Evolutionary conservation across 2,113 vertebrate genomes (phyloP), one percentile per base, ranked within the genome.

Genomic region (Probosciger aterrimus): DNA sequence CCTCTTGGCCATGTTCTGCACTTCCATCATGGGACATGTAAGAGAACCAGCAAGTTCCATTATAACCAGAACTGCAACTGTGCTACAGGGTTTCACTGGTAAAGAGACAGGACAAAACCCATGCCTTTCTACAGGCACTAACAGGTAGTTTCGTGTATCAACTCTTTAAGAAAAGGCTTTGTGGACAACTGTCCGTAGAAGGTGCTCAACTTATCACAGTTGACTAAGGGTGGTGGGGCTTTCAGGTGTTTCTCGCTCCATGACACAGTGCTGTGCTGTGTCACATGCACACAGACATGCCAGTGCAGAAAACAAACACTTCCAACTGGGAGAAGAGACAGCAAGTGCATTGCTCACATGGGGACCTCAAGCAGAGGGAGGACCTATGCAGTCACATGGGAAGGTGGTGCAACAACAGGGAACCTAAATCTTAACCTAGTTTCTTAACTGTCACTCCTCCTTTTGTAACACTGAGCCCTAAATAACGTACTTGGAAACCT

Each of bases 271-370:
- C 37, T 22, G 46, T 1, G 0, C 43, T n/a, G 59, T 27, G 46
- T 31, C 71, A 39, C 7, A 2, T 4, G 50, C 31, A 25, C 5
- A 1, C 14, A 30, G 69, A 31, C 1, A 0, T 2, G 16, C 19
- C 60, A 60, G 13, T 1, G 1, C 28, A 67, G n/a, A 16, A 69
- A 63, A 37, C 15, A 33, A 82, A 69, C 13, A 4, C n/a, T 43
- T 44, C 59, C 37, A 50, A 63, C 37, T 24, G 25, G 22, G 24
- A 76, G 43, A 59, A 92, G 44, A 70, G 25, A 41, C 22, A 65
- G 44, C 30, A 47, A 0, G 0, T 6, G 35, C 0, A 0, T 3
- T 20, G 53, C 18, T 60, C 11, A 5, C 0, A 3, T 3, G 2
- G 24, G n/a, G 35, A 59, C 23, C n/a, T 11, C 70, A 52, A 50